Evolutionary conservation across 2,888 invertebrate genomes (phyloP).

Genomic region (Cynaeus angustus): DNA sequence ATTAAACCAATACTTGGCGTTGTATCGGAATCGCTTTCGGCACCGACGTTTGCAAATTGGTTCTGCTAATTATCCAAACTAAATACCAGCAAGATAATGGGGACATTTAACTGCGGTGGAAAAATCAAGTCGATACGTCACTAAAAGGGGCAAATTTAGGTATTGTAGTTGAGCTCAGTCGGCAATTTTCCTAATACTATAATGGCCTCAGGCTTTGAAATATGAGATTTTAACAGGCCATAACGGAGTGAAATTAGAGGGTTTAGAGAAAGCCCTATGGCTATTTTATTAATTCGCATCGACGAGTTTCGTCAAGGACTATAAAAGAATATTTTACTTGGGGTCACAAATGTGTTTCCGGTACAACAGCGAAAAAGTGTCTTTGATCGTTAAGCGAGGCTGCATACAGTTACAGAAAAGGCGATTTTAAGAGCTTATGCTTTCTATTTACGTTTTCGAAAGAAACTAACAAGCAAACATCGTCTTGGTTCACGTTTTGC

Average conservation of each 20-base stretch:
- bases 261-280: constrained; percentile 5
- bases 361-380: background rate
- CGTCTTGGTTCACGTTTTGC: too few relatives aligned
- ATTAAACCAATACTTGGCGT: background rate
- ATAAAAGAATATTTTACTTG: background rate
- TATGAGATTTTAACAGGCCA: constrained; percentile 32
- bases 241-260: constrained; percentile 27
- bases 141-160: background rate
- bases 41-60: constrained; percentile 1
- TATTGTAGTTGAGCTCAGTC: constrained; percentile 5
- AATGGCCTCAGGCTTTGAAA: constrained; percentile 21
- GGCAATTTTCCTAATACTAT: constrained; percentile 24
- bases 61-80: background rate
- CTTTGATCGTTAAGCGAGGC: constrained; percentile 11
- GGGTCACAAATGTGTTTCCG: background rate
- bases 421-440: background rate
- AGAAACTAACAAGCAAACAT: background rate
- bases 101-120: background rate
- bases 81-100: background rate
- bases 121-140: background rate
- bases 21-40: constrained; percentile 2
- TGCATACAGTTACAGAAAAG: constrained; percentile 7
- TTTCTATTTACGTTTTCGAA: constrained; percentile 3
- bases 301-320: constrained; percentile 3
- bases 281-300: constrained; percentile 10